Evolutionary conservation across 2,113 vertebrate genomes (phyloP), one percentile per base, ranked within the genome.

Genomic region (Centrocercus urophasianus): DNA sequence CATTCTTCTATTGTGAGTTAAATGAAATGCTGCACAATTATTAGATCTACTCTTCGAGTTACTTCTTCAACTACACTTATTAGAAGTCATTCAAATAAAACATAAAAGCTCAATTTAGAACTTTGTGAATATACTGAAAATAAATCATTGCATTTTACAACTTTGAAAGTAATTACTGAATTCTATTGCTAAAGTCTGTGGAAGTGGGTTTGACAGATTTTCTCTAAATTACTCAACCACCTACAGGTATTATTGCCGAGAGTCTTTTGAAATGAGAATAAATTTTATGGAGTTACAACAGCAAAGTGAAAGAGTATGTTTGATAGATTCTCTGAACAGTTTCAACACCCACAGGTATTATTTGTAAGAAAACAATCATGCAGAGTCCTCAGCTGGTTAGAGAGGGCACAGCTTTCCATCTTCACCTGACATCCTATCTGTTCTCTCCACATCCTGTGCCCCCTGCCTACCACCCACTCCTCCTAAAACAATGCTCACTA

Each of bases 321-420:
- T 97, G 97, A 98, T 97, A 97, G 97, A 97, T 98, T 97, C 94
- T 84, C 91, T 85, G 95, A 97, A 86, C 93, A 97, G 94, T 94
- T 98, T 97, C 97, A 97, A 98, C 98, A 98, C 98, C 97, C 98
- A 97, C 98, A 98, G 98, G 98, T 98, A 97, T 98, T 98, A 98
- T 98, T 98, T 98, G 97, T 97, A 97, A 97, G 98, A 97, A 98
- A 98, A 98, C 98, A 98, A 98, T 98, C 97, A 95, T 47, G 94
- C 96, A 66, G 92, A 97, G 97, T 69, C 96, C 96, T 96, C 96
- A 97, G 97, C 97, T 98, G 98, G 97, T 97, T 98, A 95, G 98
- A 97, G 96, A 97, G 98, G 97, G 97, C 97, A 96, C 75, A 97
- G 93, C 94, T 94, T 97, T 97, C 98, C 97, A 96, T 98, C 97